A percentile compares a stretch with the other conserved stretches of the same genome.
Evolutionary conservation across 2,888 invertebrate species (phyloP).

Genomic region (Gymnocheta viridis): DNA sequence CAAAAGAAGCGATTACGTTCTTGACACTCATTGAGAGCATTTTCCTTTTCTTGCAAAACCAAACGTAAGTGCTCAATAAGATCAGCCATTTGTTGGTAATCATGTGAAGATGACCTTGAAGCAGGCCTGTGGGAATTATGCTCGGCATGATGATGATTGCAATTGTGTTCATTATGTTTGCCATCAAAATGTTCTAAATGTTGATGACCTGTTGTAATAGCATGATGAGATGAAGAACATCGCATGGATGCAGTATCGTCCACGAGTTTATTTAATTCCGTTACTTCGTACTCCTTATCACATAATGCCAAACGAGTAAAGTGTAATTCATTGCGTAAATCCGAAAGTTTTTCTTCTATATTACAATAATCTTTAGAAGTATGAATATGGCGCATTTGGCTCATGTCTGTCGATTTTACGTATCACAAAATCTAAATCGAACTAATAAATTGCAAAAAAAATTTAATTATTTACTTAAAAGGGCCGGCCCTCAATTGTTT

Average conservation of each 20-base stretch:
- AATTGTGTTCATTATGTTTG: background rate
- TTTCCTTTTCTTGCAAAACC: slow-evolving; percentile 74
- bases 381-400: slow-evolving; percentile 54
- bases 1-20: slow-evolving; percentile 76
- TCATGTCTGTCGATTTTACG: slow-evolving; percentile 54
- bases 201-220: slow-evolving; percentile 22
- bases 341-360: slow-evolving; percentile 71
- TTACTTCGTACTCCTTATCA: slow-evolving; percentile 74
- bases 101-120: slow-evolving; percentile 28
- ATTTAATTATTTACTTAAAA: background rate
- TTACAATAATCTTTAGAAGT: slow-evolving; percentile 68
- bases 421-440: slow-evolving; percentile 8
- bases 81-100: slow-evolving; percentile 64
- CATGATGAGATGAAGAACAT: background rate
- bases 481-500: background rate
- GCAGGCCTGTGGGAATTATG: slow-evolving; percentile 27
- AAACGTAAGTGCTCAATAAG: slow-evolving; percentile 72
- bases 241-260: slow-evolving; percentile 27
- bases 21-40: slow-evolving; percentile 74
- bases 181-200: slow-evolving; percentile 55
- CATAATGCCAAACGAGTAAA: slow-evolving; percentile 72
- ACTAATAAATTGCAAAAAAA: slow-evolving; percentile 12
- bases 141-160: slow-evolving; percentile 19
- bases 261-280: slow-evolving; percentile 71
- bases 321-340: slow-evolving; percentile 73